Base-by-base conservation (phyloP, 2,113 vertebrate genomes). In the Mola mola region DNA sequence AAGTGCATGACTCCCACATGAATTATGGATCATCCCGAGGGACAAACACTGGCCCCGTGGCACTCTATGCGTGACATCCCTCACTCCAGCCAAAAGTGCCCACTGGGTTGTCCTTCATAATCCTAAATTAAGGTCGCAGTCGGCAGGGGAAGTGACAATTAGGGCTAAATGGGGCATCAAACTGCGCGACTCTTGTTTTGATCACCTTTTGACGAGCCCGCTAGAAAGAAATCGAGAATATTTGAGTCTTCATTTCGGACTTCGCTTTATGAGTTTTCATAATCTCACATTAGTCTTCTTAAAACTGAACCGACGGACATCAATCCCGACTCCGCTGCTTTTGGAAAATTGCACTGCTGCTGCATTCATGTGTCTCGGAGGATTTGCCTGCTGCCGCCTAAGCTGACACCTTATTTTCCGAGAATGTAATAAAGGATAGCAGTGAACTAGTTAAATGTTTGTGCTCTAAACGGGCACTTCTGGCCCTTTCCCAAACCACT, bases 21-120 rank as follows among this genome's bases (percentile, higher is more conserved):
- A 83, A 88, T 88, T 87, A 88, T 87, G 80, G 58, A 88, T 85
- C 67, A 58, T 75, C 75, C 70, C 75, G 51, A 28, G 64, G 69
- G 75, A 50, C 50, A 70, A 62, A 47, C 75, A 56, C 47, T 41
- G 70, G 67, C 71, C 66, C 69, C 2, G 20, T 28, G 20, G 66
- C 67, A 73, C 38, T 73, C 42, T 50, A 3, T 57, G 65, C 58
- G 70, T 75, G 71, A 68, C 81, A 77, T 51, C 43, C 55, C 44
- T 72, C 59, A 55, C 66, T 76, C 73, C 60, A 72, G 63, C 53
- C 51, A 50, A 44, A 73, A 62, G 24, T 60, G 8, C 63, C 70
- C 56, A 61, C 52, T 55, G 12, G 34, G 10, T 25, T 56, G 56
- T 68, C 65, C 79, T 81, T 67, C 37, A 33, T 20, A 26, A 42